phyloP scores from a whole-genome alignment of 2,888 invertebrate genomes.

The Acrocyrtus sp. region DNA sequence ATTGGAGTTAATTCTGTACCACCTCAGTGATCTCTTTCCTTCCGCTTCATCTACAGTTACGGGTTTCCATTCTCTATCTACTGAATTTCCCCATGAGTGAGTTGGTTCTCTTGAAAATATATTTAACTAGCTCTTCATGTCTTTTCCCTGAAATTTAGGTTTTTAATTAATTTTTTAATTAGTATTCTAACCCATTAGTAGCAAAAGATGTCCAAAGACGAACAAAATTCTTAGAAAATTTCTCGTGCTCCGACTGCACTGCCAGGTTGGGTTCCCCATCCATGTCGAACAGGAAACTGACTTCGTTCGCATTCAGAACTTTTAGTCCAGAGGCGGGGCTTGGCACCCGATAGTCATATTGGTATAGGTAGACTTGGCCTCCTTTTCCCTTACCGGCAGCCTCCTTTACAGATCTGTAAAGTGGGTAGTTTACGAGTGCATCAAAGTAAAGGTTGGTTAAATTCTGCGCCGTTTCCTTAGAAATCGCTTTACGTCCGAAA shows the following conservation, averaged over 20 bases:
- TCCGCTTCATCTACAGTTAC: too few relatives aligned
- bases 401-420: constrained; percentile 2
- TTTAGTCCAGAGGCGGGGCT: background rate
- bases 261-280: background rate
- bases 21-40: too few relatives aligned
- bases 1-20: too few relatives aligned
- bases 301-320: background rate
- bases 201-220: background rate
- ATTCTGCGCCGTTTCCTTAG: background rate
- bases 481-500: constrained; percentile 13
- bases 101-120: too few relatives aligned
- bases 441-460: constrained; percentile 9
- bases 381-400: constrained; percentile 1
- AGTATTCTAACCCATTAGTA: constrained; percentile 1
- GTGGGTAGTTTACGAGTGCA: background rate
- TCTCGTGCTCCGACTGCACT: background rate
- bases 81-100: too few relatives aligned
- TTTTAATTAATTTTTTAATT: too few relatives aligned
- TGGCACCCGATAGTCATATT: constrained; percentile 16
- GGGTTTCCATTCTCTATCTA: too few relatives aligned
- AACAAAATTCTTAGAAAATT: constrained; percentile 3
- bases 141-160: too few relatives aligned
- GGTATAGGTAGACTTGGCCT: constrained; percentile 14
- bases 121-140: too few relatives aligned
- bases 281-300: background rate